Conservation (phyloP, 2,113 vertebrate species). For the Oryctolagus cuniculus region DNA sequence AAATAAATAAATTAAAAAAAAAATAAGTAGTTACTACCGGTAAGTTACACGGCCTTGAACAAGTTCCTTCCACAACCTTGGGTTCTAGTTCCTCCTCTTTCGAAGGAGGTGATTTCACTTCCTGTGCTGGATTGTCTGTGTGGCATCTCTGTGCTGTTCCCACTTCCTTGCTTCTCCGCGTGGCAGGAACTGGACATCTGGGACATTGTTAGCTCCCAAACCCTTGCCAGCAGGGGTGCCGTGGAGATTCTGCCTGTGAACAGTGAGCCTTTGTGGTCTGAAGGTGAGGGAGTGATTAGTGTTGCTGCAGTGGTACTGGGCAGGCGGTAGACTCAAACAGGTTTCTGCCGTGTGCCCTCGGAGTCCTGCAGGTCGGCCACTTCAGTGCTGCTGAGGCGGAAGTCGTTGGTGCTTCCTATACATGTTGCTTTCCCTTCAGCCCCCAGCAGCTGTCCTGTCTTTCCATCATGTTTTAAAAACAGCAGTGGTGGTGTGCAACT, state of each 20-base stretch:
- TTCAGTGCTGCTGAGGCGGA: background rate
- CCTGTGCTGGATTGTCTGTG: background rate
- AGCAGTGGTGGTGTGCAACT: background rate
- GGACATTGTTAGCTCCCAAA: background rate
- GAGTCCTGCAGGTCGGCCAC: background rate
- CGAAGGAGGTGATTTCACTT: background rate
- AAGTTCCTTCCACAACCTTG: background rate
- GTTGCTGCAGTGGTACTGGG: fast-evolving
- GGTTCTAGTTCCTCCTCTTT: background rate
- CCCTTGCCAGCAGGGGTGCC: background rate
- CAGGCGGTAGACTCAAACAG: background rate
- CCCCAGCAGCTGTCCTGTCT: background rate
- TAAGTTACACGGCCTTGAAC: background rate
- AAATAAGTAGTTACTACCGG: background rate
- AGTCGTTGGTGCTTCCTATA: too few species aligned
- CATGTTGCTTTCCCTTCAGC: background rate
- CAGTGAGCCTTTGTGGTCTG: background rate
- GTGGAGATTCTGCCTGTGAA: background rate
- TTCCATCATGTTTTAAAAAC: background rate
- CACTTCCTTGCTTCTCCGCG: background rate
- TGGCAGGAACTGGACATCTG: background rate
- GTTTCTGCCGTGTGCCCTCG: background rate
- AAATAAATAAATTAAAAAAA: too few species aligned
- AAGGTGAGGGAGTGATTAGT: background rate
- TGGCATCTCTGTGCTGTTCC: background rate